Evolutionary conservation across 2,888 invertebrate species (phyloP).

Genomic region (Phrixothrix hirtus): DNA sequence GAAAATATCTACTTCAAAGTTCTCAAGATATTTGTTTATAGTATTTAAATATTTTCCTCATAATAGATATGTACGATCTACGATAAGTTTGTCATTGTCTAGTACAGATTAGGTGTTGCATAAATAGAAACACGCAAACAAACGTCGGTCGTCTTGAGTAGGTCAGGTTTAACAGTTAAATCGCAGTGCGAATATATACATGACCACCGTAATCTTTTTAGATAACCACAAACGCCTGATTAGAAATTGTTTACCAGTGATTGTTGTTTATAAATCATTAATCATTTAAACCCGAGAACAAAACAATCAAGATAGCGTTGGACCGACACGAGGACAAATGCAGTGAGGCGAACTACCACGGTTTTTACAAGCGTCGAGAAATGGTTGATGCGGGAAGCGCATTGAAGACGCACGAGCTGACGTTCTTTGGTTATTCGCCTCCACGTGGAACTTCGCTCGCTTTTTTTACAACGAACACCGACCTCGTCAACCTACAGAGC

Average conservation of each 20-base stretch:
- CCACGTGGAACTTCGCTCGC: slow-evolving; percentile 56
- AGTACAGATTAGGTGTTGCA: slow-evolving; percentile 16
- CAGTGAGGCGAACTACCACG: slow-evolving; percentile 63
- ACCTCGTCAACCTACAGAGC: slow-evolving; percentile 66
- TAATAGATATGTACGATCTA: neutral
- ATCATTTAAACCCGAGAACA: slow-evolving; percentile 25
- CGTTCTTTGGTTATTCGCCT: slow-evolving; percentile 55
- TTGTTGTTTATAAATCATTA: slow-evolving; percentile 29
- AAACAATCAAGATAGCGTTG: slow-evolving; percentile 24
- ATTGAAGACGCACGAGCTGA: slow-evolving; percentile 61
- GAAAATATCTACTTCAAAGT: too few relatives aligned
- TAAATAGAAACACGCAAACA: slow-evolving; percentile 29
- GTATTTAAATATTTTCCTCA: too few relatives aligned
- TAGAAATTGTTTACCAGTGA: slow-evolving; percentile 26
- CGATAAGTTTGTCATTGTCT: neutral
- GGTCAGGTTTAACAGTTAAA: slow-evolving; percentile 35
- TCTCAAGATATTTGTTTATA: too few relatives aligned
- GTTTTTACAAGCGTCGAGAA: slow-evolving; percentile 49
- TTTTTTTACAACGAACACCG: slow-evolving; percentile 63
- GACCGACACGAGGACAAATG: slow-evolving; percentile 47
- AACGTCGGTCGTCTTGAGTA: slow-evolving; percentile 28
- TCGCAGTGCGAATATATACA: slow-evolving; percentile 22
- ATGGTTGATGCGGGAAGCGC: slow-evolving; percentile 48
- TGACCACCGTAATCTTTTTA: slow-evolving; percentile 32
- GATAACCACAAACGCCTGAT: slow-evolving; percentile 21